Conservation (phyloP, 2,797 vertebrate species). For the Lagorchestes hirsutus region DNA sequence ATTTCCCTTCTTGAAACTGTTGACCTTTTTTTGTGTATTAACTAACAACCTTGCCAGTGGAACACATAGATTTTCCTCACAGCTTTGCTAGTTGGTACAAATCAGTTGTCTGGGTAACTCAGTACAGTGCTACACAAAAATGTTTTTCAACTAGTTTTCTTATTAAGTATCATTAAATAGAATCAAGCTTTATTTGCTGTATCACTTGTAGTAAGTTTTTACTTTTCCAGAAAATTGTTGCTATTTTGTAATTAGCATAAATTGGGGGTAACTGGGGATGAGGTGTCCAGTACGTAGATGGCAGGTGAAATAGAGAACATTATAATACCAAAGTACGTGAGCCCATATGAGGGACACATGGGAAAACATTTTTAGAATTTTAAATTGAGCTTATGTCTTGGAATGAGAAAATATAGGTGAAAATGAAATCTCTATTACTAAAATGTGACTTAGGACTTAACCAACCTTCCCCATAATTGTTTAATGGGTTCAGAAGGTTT, state of each 20-base stretch:
- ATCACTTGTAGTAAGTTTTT: neutral
- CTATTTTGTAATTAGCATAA: slow-evolving; percentile 40
- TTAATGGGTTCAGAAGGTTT: neutral
- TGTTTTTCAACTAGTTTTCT: slow-evolving; percentile 25
- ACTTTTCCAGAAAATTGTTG: neutral
- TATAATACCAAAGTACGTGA: slow-evolving; percentile 9
- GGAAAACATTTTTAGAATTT: neutral
- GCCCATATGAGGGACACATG: neutral
- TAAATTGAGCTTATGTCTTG: neutral
- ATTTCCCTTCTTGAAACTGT: slow-evolving; percentile 24
- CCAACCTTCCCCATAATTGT: neutral
- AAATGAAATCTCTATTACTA: neutral
- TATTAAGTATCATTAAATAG: slow-evolving; percentile 21
- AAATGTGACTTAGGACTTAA: neutral
- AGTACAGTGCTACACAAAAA: slow-evolving; percentile 16
- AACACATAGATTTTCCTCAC: neutral
- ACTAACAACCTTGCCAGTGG: neutral
- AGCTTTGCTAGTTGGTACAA: neutral
- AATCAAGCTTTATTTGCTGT: neutral
- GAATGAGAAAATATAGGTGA: neutral
- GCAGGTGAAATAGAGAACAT: neutral
- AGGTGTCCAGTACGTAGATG: slow-evolving; percentile 1
- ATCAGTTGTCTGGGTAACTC: slow-evolving; percentile 1
- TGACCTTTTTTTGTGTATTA: slow-evolving; percentile 34
- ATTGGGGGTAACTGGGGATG: slow-evolving; percentile 45